Conservation (phyloP, 2,797 vertebrate species). For the Falco novaeseelandiae region DNA sequence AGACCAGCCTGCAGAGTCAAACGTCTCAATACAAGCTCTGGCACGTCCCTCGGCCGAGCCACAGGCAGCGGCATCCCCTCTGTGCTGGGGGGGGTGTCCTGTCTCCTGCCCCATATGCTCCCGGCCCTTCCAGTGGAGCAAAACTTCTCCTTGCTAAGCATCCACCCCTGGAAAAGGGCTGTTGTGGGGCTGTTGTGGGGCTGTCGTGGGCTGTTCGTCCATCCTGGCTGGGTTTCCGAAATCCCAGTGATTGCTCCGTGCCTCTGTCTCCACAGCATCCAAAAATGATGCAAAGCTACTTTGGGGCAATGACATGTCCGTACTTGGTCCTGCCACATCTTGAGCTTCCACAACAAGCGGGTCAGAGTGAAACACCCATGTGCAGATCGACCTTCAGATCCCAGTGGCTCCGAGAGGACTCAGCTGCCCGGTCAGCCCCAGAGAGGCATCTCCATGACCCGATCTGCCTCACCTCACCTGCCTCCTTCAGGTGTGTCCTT, state of each 20-base stretch:
- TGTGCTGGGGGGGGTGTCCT: not conserved
- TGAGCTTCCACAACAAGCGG: fast-evolving
- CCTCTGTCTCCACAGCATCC: not conserved
- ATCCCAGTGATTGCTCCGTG: not conserved
- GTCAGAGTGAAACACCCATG: not conserved
- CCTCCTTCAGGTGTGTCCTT: not conserved
- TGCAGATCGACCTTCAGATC: not conserved
- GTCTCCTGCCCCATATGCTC: not conserved
- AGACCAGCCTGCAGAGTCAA: not conserved
- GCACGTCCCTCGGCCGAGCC: not conserved
- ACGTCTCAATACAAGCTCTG: not conserved
- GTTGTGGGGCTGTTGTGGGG: not conserved
- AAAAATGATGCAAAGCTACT: not conserved
- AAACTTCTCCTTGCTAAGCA: not conserved
- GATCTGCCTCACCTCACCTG: not conserved
- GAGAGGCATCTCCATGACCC: not conserved
- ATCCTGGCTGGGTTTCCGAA: not conserved
- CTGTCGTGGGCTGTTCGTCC: too few species aligned
- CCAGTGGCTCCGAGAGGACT: not conserved
- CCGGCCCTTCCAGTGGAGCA: not conserved
- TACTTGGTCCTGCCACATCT: not conserved
- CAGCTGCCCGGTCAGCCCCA: fast-evolving
- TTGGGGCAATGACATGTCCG: too few species aligned
- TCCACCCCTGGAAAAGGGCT: not conserved
- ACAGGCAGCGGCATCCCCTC: not conserved